These are phyloP conservation scores for Nettapus auritus DNA, from an alignment of 2,113 vertebrate genomes.

Conservation along the genomic window DNA sequence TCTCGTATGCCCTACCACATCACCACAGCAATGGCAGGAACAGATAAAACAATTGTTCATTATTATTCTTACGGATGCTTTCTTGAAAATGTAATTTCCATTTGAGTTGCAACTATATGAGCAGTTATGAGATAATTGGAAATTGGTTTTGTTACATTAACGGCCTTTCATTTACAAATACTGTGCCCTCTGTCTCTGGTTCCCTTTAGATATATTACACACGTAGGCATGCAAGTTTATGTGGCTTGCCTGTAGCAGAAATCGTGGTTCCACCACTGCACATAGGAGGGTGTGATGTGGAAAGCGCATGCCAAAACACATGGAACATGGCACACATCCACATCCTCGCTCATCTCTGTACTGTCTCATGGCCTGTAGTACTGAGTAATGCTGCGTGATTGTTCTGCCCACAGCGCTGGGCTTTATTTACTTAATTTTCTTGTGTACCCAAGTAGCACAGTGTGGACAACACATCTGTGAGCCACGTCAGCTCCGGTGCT, in stretches of 20 bases:
- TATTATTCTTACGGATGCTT: neutral
- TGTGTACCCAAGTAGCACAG: neutral
- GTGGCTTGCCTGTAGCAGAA: neutral
- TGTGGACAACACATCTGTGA: neutral
- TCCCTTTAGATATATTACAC: neutral
- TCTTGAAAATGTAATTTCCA: neutral
- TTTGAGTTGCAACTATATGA: neutral
- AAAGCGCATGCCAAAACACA: neutral
- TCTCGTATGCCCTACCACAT: neutral
- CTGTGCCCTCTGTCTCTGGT: neutral
- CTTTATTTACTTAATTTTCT: neutral
- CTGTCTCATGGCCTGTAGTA: neutral
- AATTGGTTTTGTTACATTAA: neutral
- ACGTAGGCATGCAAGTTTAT: neutral
- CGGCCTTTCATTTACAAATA: neutral
- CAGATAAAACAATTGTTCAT: neutral
- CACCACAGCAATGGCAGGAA: neutral
- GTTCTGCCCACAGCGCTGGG: neutral
- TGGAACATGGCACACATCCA: neutral
- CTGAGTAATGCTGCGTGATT: neutral
- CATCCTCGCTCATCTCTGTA: neutral
- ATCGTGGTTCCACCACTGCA: neutral
- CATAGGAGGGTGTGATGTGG: neutral
- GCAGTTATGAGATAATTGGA: neutral
- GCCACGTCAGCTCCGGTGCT: fast-evolving